Base-by-base conservation (phyloP, 1,140 invertebrate species). In the Sinella curviseta region DNA sequence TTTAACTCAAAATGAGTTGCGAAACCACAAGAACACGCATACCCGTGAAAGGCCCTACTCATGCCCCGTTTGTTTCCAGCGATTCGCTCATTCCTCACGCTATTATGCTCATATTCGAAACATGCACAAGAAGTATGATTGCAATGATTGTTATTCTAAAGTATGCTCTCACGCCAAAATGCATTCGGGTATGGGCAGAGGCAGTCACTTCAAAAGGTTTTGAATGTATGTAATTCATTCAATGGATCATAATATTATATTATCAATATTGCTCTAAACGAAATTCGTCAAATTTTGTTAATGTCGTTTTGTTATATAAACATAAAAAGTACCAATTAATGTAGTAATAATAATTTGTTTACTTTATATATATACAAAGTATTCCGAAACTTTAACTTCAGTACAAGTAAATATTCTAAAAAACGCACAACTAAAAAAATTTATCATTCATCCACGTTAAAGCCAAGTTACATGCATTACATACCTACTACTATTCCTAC, bases 21-120 rank as follows among this genome's bases (percentile, higher is more conserved):
- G 26, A 24, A 77, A 77, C 24, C 77, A 77, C 24, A n/a, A 36
- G 17, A 77, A 77, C 34, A 77, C 77, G 1, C 77, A 77, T 31
- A 77, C 77, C 1, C 39, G 77, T 35, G 33, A 77, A 39, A 65
- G 57, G 35, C 77, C 77, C 0, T 77, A 36, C 35, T 12, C 35
- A 36, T 77, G 77, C 39, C 77, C 57, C 65, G 39, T 28, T 17
- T 77, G 77, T 30, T 16, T 24, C 14, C 20, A 34, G 28, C 17
- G 34, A 14, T 77, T 77, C n/a, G 77, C 77, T 2, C 77, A 77
- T 39, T 77, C 77, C 4, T 77, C 77, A 26, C 34, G 77, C 0
- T 77, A 77, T 30, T 77, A 77, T 35, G 14, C 57, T 39, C 77
- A 77, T 70, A 70, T 77, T 20, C 20, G 77, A 70, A 36, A 34